These are phyloP conservation scores for Sphaerodactylus townsendi DNA, from an alignment of 2,113 vertebrate species.

Conservation along the genomic window DNA sequence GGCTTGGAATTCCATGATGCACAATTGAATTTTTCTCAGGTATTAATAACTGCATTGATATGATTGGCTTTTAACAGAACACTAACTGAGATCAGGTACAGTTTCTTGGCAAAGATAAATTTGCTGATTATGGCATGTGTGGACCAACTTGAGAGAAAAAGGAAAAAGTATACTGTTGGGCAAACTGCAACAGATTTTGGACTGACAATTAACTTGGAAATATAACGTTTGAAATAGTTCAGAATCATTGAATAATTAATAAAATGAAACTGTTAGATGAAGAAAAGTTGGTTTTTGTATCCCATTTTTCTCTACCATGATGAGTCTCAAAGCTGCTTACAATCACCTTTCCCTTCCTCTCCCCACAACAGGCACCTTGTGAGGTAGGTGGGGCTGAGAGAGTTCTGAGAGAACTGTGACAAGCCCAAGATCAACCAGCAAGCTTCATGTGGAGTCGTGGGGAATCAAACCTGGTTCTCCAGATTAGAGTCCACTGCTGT, in stretches of 20 bases:
- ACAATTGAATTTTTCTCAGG: not conserved
- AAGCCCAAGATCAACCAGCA: no score
- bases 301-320: no score
- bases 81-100: not conserved
- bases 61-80: not conserved
- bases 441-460: no score
- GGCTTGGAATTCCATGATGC: not conserved
- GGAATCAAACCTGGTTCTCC: no score
- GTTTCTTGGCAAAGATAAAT: not conserved
- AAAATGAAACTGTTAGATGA: not conserved
- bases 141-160: not conserved
- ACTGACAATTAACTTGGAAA: not conserved
- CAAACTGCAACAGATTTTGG: not conserved
- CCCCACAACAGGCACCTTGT: no score
- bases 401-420: no score
- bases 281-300: no score
- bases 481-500: no score
- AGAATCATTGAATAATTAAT: not conserved
- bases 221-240: not conserved
- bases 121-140: not conserved
- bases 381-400: no score
- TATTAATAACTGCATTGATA: not conserved
- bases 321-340: no score
- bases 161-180: not conserved
- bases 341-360: no score